Percentiles rank a stretch among this genome's conserved stretches.
Evolutionary conservation across 2,113 vertebrate species (phyloP).

Genomic region (Craseonycteris thonglongyai): DNA sequence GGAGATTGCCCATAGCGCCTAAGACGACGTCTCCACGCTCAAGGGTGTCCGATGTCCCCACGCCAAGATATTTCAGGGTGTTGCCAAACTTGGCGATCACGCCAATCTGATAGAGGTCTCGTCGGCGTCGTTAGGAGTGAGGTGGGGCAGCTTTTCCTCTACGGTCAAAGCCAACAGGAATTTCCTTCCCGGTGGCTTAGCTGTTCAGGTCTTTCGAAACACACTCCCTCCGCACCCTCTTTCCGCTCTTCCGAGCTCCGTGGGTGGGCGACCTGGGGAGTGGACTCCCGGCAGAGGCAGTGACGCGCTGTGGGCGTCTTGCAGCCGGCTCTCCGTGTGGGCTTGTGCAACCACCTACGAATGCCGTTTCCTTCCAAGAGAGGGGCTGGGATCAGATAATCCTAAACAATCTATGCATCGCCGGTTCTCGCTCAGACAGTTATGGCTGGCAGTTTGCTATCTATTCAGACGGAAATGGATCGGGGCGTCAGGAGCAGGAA

Average conservation of each 20-base stretch:
- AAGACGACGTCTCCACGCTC: not conserved
- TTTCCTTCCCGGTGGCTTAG: not conserved
- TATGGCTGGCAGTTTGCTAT: not conserved
- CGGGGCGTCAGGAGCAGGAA: constrained; percentile 16
- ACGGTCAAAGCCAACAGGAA: not conserved
- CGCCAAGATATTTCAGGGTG: accelerated
- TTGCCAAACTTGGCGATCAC: not conserved
- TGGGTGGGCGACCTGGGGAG: accelerated
- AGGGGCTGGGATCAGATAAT: not conserved
- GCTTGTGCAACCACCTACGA: accelerated
- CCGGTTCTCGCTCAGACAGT: not conserved
- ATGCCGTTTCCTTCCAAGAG: not conserved
- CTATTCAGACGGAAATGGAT: constrained; percentile 30
- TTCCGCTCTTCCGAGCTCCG: not conserved
- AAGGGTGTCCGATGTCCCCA: not conserved
- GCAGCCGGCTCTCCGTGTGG: not conserved
- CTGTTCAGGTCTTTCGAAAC: not conserved
- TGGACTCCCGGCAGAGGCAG: accelerated
- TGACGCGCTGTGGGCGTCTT: accelerated
- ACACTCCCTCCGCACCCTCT: accelerated
- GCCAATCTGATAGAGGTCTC: not conserved
- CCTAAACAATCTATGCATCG: not conserved
- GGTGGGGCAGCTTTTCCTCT: not conserved
- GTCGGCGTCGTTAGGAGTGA: not conserved
- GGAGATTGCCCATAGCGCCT: not conserved